A percentile compares a stretch with the other conserved stretches of the same genome.
Evolutionary conservation across 2,797 vertebrate species (phyloP).

Genomic region (Myotis myotis): DNA sequence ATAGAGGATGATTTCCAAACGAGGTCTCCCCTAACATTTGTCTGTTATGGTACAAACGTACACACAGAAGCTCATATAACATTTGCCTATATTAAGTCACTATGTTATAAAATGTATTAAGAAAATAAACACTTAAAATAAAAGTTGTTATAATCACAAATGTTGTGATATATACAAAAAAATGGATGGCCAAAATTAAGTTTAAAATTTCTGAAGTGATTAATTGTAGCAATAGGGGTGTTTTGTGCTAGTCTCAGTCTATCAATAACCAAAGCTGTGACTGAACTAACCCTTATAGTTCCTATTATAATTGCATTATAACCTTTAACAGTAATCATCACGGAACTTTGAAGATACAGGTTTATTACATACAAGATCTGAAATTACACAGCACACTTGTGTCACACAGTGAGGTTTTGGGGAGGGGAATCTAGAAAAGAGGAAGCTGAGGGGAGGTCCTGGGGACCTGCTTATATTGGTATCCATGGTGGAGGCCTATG

Average conservation of each 20-base stretch:
- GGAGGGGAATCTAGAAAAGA: background rate
- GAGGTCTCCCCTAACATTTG: background rate
- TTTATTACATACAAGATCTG: background rate
- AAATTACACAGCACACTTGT: background rate
- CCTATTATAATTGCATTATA: background rate
- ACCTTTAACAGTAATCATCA: background rate
- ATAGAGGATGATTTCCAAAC: background rate
- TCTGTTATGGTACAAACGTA: background rate
- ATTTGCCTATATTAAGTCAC: background rate
- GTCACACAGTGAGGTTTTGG: background rate
- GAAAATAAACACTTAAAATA: no score
- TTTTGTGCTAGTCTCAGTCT: background rate
- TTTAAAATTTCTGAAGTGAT: no score
- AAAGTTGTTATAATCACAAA: no score
- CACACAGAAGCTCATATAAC: accelerated
- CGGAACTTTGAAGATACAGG: background rate
- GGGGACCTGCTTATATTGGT: background rate
- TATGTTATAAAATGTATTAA: background rate
- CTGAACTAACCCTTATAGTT: background rate
- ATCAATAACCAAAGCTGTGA: background rate
- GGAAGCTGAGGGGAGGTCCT: background rate
- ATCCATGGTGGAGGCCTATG: background rate
- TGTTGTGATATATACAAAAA: no score
- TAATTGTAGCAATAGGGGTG: background rate
- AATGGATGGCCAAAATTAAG: no score